phyloP scores from a whole-genome alignment of 2,113 vertebrate genomes.

The Paralichthys olivaceus region DNA sequence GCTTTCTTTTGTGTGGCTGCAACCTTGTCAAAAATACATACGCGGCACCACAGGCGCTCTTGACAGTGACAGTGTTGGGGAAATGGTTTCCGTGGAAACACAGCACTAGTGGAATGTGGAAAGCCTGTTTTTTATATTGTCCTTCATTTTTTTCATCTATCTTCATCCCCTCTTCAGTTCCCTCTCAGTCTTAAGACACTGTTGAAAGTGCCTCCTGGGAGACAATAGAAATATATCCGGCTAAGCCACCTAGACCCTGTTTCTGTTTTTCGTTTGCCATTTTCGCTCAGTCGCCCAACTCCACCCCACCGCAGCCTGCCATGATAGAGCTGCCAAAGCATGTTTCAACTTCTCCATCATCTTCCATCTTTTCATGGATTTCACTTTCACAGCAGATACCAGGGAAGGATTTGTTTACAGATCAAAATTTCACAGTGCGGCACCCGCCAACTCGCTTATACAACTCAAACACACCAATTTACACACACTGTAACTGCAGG shows the following conservation, averaged over 20 bases:
- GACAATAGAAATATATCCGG: conserved; percentile 23
- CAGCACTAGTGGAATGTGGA: conserved; percentile 69
- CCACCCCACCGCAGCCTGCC: background rate
- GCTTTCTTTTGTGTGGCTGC: conserved; percentile 73
- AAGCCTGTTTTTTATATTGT: conserved; percentile 15
- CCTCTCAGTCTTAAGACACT: conserved; percentile 29
- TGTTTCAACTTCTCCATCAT: conserved; percentile 35
- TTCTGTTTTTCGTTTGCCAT: conserved; percentile 1
- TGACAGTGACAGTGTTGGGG: conserved; percentile 69
- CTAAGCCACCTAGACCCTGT: conserved; percentile 3
- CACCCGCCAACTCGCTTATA: conserved; percentile 14
- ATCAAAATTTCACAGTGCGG: conserved; percentile 45
- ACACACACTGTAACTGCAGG: conserved; percentile 10
- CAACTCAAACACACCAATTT: conserved; percentile 10
- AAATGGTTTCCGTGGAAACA: conserved; percentile 79
- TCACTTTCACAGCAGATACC: conserved; percentile 17
- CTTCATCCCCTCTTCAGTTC: conserved; percentile 41
- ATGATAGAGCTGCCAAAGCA: conserved; percentile 11
- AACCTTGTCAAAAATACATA: conserved; percentile 83
- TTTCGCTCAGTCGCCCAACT: conserved; percentile 1
- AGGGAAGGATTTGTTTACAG: conserved; percentile 34
- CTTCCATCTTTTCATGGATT: conserved; percentile 34
- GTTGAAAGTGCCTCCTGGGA: conserved; percentile 49
- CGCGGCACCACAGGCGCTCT: conserved; percentile 66
- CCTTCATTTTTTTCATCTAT: conserved; percentile 19